phyloP scores from a whole-genome alignment of 2,797 vertebrate species.

The Spea hammondii region DNA sequence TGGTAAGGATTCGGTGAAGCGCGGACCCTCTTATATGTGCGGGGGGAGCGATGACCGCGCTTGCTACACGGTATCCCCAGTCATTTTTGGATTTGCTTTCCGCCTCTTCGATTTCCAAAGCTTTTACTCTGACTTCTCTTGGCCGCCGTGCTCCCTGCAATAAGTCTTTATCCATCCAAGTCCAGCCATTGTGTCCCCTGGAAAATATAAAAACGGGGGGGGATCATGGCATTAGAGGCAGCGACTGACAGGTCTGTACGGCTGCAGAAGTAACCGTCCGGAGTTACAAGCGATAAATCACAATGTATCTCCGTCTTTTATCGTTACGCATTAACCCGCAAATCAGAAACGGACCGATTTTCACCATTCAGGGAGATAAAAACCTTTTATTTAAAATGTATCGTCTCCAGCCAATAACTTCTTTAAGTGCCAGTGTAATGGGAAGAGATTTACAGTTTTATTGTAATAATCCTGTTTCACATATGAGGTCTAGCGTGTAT shows the following conservation, averaged over 20 bases:
- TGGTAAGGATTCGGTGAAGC: neutral
- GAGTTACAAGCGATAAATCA: neutral
- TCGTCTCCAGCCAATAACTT: too few relatives aligned
- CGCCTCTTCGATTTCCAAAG: neutral
- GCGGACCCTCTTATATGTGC: neutral
- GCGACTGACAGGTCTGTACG: neutral
- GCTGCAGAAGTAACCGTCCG: neutral
- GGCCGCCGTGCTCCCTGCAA: neutral
- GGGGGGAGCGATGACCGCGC: neutral
- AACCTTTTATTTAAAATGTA: too few relatives aligned
- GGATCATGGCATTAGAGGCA: neutral
- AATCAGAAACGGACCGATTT: neutral
- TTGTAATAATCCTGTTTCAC: too few relatives aligned
- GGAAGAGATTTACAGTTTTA: too few relatives aligned
- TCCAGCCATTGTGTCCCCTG: conserved; percentile 35
- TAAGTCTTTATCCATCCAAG: conserved; percentile 35
- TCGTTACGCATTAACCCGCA: neutral
- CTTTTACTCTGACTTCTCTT: neutral
- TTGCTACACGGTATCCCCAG: neutral
- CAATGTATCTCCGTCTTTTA: neutral
- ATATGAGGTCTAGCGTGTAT: too few relatives aligned
- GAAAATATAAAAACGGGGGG: neutral
- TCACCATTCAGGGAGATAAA: too few relatives aligned
- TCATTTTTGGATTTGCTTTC: neutral
- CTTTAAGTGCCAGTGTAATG: too few relatives aligned